These are phyloP conservation scores for Psilanteris sp. DNA, from an alignment of 1,140 invertebrate species.

Conservation along the genomic window DNA sequence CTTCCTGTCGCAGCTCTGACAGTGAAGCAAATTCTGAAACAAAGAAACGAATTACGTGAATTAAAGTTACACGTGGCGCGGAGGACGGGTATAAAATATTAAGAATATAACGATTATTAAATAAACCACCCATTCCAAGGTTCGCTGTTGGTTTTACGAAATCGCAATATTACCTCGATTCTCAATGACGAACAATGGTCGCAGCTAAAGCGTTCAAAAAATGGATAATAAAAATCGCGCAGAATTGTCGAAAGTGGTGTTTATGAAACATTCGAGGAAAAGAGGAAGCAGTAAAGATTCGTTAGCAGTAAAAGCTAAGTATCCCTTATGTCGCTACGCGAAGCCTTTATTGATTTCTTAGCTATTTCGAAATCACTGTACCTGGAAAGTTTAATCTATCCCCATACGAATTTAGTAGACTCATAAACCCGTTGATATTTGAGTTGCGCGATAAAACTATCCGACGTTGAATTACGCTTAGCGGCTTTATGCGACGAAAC, in stretches of 20 bases:
- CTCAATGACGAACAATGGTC: constrained; percentile 15
- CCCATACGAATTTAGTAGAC: constrained; percentile 51
- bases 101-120: too few relatives aligned
- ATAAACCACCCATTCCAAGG: not conserved
- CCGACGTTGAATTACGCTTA: constrained; percentile 45
- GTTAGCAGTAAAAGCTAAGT: constrained; percentile 47
- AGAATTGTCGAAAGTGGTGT: constrained; percentile 20
- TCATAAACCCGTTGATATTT: constrained; percentile 60
- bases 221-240: constrained; percentile 19
- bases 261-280: constrained; percentile 49
- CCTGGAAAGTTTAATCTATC: constrained; percentile 47
- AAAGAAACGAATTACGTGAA: too few relatives aligned
- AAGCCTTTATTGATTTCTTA: constrained; percentile 57
- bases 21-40: too few relatives aligned
- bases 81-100: too few relatives aligned
- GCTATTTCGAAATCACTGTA: constrained; percentile 40
- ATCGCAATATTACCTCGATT: constrained; percentile 16
- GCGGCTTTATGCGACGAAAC: constrained; percentile 57
- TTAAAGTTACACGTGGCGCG: too few relatives aligned
- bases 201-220: constrained; percentile 28
- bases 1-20: too few relatives aligned
- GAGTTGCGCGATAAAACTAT: constrained; percentile 60
- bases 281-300: constrained; percentile 47
- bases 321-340: constrained; percentile 37
- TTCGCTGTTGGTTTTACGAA: constrained; percentile 6